These are phyloP conservation scores for Rhopalosiphum maidis DNA, from an alignment of 1,140 invertebrate species.

Conservation along the genomic window DNA sequence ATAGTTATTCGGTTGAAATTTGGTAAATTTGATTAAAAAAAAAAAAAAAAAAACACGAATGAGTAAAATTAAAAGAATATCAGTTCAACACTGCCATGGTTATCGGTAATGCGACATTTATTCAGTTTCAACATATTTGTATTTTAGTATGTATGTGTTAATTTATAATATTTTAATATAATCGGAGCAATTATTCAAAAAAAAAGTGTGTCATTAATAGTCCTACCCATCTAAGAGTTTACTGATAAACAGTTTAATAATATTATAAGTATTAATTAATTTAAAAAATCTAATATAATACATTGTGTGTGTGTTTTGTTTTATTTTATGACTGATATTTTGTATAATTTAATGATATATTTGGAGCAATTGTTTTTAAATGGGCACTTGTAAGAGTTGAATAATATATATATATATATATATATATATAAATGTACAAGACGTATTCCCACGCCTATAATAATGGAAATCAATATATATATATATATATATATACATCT, in stretches of 20 bases:
- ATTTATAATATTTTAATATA: not conserved
- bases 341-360: not conserved
- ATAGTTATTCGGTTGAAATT: not conserved
- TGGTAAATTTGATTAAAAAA: not conserved
- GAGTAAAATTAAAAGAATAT: not conserved
- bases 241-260: not conserved
- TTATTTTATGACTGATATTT: conserved; percentile 38
- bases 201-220: not conserved
- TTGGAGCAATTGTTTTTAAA: conserved; percentile 23
- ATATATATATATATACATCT: not conserved
- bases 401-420: not conserved
- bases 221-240: not conserved
- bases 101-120: not conserved
- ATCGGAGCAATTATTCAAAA: not conserved
- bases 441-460: not conserved
- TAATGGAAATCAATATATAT: conserved; percentile 13
- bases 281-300: not conserved
- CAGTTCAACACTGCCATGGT: not conserved
- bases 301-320: not conserved
- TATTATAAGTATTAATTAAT: not conserved
- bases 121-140: not conserved
- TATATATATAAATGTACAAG: not conserved
- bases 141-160: not conserved
- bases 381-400: not conserved
- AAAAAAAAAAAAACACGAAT: not conserved